phyloP scores from a whole-genome alignment of 2,888 invertebrate genomes.

The Drosophila mimica region DNA sequence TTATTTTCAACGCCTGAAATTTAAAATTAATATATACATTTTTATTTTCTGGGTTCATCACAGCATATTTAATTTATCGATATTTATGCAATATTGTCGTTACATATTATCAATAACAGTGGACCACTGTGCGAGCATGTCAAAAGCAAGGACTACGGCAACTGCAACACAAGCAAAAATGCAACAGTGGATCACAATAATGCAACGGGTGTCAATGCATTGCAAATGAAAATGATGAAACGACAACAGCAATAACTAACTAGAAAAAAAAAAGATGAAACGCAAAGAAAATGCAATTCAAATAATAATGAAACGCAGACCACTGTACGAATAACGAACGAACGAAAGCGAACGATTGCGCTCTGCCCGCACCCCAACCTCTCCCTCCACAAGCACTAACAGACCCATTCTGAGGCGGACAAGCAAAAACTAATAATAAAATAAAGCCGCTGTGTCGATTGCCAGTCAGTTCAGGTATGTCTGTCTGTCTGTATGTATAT shows the following conservation, averaged over 20 bases:
- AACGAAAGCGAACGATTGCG: slow-evolving; percentile 54
- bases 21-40: neutral
- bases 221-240: slow-evolving; percentile 29
- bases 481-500: slow-evolving; percentile 23
- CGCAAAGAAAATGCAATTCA: slow-evolving; percentile 27
- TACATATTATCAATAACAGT: neutral
- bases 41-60: neutral
- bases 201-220: slow-evolving; percentile 23
- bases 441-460: slow-evolving; percentile 73
- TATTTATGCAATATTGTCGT: neutral
- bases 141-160: slow-evolving; percentile 20
- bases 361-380: slow-evolving; percentile 22
- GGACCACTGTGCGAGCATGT: slow-evolving; percentile 36
- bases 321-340: slow-evolving; percentile 54
- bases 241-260: slow-evolving; percentile 10
- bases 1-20: neutral
- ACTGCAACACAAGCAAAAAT: slow-evolving; percentile 8
- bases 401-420: slow-evolving; percentile 48
- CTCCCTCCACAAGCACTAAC: neutral
- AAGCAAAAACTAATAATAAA: slow-evolving; percentile 75
- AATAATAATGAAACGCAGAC: slow-evolving; percentile 16
- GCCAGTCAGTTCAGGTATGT: slow-evolving; percentile 57
- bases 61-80: too few relatives aligned
- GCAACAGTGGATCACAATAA: slow-evolving; percentile 15
- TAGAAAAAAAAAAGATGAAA: neutral